Conservation (phyloP, 2,113 vertebrate species). For the Podarcis raffonei region DNA sequence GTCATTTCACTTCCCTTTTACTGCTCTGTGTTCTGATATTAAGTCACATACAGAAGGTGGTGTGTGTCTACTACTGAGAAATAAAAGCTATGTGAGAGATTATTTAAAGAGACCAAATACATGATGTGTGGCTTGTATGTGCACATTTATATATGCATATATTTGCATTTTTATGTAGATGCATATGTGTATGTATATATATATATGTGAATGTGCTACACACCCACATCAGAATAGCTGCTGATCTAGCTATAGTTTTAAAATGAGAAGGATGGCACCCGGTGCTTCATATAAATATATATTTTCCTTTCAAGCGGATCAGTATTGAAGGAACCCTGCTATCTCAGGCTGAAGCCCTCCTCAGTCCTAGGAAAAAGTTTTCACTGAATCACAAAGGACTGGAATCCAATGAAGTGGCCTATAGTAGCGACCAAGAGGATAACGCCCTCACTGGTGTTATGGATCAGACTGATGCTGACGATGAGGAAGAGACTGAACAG, state of each 20-base stretch:
- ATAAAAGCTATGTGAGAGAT: neutral
- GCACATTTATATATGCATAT: too few species aligned
- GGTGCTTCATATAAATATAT: neutral
- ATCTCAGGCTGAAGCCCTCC: constrained; percentile 74
- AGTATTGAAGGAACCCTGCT: constrained; percentile 77
- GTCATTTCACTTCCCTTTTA: neutral
- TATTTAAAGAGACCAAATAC: neutral
- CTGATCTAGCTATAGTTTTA: neutral
- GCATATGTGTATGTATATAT: too few species aligned
- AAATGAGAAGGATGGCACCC: neutral
- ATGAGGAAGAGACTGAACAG: constrained; percentile 84
- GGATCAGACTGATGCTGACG: constrained; percentile 84
- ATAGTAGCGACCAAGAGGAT: constrained; percentile 80
- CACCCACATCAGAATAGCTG: neutral
- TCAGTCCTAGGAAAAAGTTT: constrained; percentile 78
- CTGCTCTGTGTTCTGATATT: neutral
- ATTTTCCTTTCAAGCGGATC: constrained; percentile 68
- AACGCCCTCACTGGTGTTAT: constrained; percentile 72
- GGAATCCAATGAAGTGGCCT: constrained; percentile 78
- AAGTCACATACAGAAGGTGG: too few species aligned
- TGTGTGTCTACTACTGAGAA: neutral
- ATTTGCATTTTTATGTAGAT: too few species aligned
- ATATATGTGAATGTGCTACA: too few species aligned
- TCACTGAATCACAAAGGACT: constrained; percentile 51
- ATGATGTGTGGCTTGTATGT: neutral